A percentile compares a stretch with the other conserved stretches of the same genome.
These are phyloP conservation scores for Latrodectus hesperus DNA, from an alignment of 2,888 invertebrate genomes.

Conservation along the genomic window DNA sequence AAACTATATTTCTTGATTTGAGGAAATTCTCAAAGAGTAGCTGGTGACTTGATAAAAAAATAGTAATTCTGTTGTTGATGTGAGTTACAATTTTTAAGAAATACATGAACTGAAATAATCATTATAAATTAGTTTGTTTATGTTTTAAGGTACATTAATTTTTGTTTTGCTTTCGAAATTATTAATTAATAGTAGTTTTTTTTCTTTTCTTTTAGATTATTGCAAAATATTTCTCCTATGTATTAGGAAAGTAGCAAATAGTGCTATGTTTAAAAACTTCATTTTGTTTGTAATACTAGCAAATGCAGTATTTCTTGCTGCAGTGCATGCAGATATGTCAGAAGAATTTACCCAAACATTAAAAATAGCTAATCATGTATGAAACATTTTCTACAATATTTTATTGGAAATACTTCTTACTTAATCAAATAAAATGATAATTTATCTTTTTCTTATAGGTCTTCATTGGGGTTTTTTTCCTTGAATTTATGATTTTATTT, in stretches of 20 bases:
- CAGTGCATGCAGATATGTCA: conserved; percentile 43
- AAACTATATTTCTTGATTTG: no score
- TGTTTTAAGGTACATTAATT: no score
- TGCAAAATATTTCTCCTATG: conserved; percentile 16
- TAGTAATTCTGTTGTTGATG: no score
- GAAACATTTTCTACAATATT: not conserved
- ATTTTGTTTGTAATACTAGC: conserved; percentile 22
- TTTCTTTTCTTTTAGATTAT: conserved; percentile 1
- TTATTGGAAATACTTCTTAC: not conserved
- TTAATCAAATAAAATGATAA: not conserved
- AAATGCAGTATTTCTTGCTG: conserved; percentile 39
- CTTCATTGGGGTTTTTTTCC: conserved; percentile 21
- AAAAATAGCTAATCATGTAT: conserved; percentile 31
- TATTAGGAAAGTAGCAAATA: conserved; percentile 18
- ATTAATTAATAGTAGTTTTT: no score
- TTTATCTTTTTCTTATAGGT: conserved; percentile 17
- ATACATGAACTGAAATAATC: no score
- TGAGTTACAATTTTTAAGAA: no score
- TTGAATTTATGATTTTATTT: conserved; percentile 23
- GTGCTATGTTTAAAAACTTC: conserved; percentile 21
- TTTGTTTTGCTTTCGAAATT: no score
- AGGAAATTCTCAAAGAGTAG: no score
- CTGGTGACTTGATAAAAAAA: no score
- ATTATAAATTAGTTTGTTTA: no score
- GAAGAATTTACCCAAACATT: not conserved